Evolutionary conservation across 2,888 invertebrate species (phyloP).

Genomic region (Drosophila emarginata): DNA sequence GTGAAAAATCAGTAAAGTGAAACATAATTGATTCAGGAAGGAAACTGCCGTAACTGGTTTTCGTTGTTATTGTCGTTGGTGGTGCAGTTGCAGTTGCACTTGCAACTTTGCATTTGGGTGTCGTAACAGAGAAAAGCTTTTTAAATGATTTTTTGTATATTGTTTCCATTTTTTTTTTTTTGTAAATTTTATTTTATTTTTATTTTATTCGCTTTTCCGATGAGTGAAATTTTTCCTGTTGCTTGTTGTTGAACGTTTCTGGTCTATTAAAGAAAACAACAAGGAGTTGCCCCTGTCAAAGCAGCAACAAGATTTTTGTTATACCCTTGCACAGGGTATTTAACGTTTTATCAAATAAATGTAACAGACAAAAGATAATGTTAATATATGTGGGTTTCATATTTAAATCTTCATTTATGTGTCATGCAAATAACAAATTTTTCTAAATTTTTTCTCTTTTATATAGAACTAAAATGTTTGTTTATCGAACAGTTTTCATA

Average conservation of each 20-base stretch:
- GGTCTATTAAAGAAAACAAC: conserved; percentile 31
- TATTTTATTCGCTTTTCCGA: conserved; percentile 43
- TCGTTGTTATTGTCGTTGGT: conserved; percentile 20
- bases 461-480: too few relatives aligned
- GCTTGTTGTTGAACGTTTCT: conserved; percentile 42
- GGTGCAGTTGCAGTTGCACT: background rate
- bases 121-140: conserved; percentile 55
- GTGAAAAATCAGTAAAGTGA: conserved; percentile 65
- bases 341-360: background rate
- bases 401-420: too few relatives aligned
- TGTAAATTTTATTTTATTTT: background rate
- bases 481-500: too few relatives aligned
- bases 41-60: conserved; percentile 81
- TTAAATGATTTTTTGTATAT: background rate
- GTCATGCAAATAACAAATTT: too few relatives aligned
- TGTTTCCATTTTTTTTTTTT: background rate
- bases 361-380: background rate
- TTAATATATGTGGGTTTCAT: too few relatives aligned
- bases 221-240: conserved; percentile 47
- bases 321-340: background rate
- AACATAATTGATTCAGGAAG: conserved; percentile 82
- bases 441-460: too few relatives aligned
- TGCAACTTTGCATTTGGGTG: conserved; percentile 49
- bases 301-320: conserved; percentile 19
- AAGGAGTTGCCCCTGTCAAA: conserved; percentile 9